Evolutionary conservation across 2,888 invertebrate species (phyloP).

Genomic region (Gymnoscelis rufifasciata): DNA sequence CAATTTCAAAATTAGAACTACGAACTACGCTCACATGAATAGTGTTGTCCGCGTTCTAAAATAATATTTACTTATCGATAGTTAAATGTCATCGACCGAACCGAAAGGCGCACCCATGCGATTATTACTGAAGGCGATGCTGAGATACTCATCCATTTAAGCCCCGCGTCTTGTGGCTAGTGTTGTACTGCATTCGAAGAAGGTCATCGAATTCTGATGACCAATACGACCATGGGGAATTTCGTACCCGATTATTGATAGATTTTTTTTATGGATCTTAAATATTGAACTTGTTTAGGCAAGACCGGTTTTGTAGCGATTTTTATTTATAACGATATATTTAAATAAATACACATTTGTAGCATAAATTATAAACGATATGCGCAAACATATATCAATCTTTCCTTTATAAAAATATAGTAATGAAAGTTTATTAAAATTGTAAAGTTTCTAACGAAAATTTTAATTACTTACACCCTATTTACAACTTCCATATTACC

Average conservation of each 20-base stretch:
- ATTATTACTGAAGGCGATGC: constrained; percentile 45
- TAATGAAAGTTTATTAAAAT: too few relatives aligned
- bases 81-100: constrained; percentile 22
- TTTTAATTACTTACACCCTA: too few relatives aligned
- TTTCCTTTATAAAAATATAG: too few relatives aligned
- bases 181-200: constrained; percentile 15
- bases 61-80: constrained; percentile 25
- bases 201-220: constrained; percentile 6
- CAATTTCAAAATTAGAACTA: constrained; percentile 12
- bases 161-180: constrained; percentile 27
- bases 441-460: too few relatives aligned
- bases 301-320: too few relatives aligned
- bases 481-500: too few relatives aligned
- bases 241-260: background rate
- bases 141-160: constrained; percentile 49
- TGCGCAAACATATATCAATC: too few relatives aligned
- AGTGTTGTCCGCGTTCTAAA: constrained; percentile 12
- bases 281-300: too few relatives aligned
- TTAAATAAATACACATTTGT: background rate
- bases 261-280: too few relatives aligned
- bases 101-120: constrained; percentile 39
- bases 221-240: constrained; percentile 12
- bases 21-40: constrained; percentile 2
- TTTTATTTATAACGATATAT: too few relatives aligned
- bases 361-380: too few relatives aligned